Base-by-base conservation (phyloP, 2,797 vertebrate species). In the Melopsittacus undulatus region DNA sequence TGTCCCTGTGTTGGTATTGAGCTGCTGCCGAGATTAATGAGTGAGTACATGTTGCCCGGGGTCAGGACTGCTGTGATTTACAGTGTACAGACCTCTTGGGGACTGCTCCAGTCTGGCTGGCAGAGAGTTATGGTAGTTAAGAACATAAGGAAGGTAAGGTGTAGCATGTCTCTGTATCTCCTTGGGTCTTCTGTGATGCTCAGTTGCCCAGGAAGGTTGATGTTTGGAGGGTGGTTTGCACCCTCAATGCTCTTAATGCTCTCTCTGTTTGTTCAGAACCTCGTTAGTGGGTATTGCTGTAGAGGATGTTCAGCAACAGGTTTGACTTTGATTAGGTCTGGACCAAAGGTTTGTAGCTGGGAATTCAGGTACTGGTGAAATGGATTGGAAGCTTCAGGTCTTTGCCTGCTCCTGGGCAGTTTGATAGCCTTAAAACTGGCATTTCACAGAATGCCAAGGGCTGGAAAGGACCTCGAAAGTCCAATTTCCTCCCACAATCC, bases 1-100 rank as follows among this genome's bases (percentile, higher is more conserved):
- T 74, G 82, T 80, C 70, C 89, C 6, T 78, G 85, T 48, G 77
- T 1, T 90, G 85, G 87, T 40, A 21, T 18, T 29, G 90, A 91
- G 96, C 87, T 87, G 85, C 79, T 83, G 88, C 57, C 19, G 69
- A 32, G 83, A 22, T 72, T 2, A 9, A 68, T 45, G 80, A 66
- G 57, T 6, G 43, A 72, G 57, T 18, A 8, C 0, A 1, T 75
- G 52, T 68, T 77, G 70, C 83, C 57, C 1, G 3, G 54, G 36
- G 15, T 49, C 3, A 1, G 62, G 51, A 34, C 73, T 87, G 77
- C 77, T 0, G 0, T 69, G 82, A 91, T 69, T 83, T 76, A 34
- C 0, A 1, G 73, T 48, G 29, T 6, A 1, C 16, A 29, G 56
- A 14, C 19, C 64, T 34, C 86, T 3, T 0, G 0, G 42, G 78